Evolutionary conservation across 1,140 invertebrate genomes (phyloP), one percentile per base, ranked within the genome.

Genomic region (Orchesella cincta): DNA sequence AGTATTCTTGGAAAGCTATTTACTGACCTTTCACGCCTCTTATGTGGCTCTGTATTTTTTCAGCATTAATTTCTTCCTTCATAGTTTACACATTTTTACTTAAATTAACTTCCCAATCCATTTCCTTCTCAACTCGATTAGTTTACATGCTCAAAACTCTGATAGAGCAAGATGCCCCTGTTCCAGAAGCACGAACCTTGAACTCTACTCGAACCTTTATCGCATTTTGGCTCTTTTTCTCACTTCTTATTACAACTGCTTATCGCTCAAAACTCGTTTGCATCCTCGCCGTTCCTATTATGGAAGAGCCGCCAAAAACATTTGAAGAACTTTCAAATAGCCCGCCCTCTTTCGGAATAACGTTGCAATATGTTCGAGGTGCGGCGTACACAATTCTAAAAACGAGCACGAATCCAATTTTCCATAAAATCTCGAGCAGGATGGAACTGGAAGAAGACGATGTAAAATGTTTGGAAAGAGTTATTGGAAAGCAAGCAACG

Each of bases 261-360:
- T 76, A 76, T 73, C 57, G 64, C 5, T 70, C 57, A 20, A 76
- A 72, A 57, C 46, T 76, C 3, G 34, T 71, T 1, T 16, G 29
- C 2, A 18, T 76, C 3, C 18, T 76, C 16, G 29, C 57, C 23
- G 39, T 51, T 73, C 76, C 76, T 28, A 51, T 52, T 1, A 12
- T 73, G 1, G 70, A 73, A 28, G 1, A 54, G 31, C 64, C 67
- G 33, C 64, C 70, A 33, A 26, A 51, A 34, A 28, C 62, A 12
- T 76, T 76, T 73, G 33, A 46, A n/a, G 39, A 52, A 20, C 31
- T 76, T 26, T 26, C 28, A 14, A 35, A 54, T 12, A 74, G 76
- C 14, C n/a, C n/a, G n/a, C 75, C 52, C 35, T 36, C n/a, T 5
- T 33, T 16, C 31, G 3, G 8, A 1, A 76, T 64, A 73, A 34